Conservation (phyloP, 2,797 vertebrate species). For the Cryptoprocta ferox region DNA sequence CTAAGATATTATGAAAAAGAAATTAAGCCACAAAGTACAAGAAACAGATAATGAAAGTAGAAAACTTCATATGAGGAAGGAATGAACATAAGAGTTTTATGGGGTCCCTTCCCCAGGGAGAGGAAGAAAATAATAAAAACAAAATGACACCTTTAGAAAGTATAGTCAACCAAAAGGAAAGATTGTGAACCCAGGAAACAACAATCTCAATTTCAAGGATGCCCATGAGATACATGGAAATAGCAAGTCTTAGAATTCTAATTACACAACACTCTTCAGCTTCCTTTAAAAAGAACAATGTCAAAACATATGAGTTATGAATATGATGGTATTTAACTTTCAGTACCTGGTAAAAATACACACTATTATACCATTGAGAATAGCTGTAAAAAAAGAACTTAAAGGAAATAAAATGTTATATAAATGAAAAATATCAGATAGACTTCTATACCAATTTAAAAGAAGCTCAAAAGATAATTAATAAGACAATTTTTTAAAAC, state of each 20-base stretch:
- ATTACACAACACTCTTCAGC: conserved; percentile 4
- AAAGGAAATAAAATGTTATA: conserved; percentile 15
- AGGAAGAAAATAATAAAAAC: background rate
- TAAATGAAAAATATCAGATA: conserved; percentile 22
- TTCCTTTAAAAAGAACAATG: conserved; percentile 5
- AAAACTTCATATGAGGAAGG: conserved; percentile 39
- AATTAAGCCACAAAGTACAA: background rate
- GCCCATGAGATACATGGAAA: background rate
- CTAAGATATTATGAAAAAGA: background rate
- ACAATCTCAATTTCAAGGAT: background rate
- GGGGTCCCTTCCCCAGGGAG: background rate
- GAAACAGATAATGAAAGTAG: conserved; percentile 24
- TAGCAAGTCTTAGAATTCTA: conserved; percentile 21
- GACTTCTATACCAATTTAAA: conserved; percentile 17
- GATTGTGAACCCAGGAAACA: background rate
- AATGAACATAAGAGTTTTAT: conserved; percentile 17
- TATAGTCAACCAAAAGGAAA: background rate
- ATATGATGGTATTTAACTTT: conserved; percentile 35
- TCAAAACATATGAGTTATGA: conserved; percentile 34
- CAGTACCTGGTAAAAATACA: background rate
- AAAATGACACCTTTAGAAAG: background rate
- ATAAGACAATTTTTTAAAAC: too few species aligned
- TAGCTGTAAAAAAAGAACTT: background rate
- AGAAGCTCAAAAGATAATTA: background rate
- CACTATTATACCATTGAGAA: conserved; percentile 6